Evolutionary conservation across 2,888 invertebrate genomes (phyloP), one percentile per base, ranked within the genome.

Genomic region (Vannuccia rotundouncinata): DNA sequence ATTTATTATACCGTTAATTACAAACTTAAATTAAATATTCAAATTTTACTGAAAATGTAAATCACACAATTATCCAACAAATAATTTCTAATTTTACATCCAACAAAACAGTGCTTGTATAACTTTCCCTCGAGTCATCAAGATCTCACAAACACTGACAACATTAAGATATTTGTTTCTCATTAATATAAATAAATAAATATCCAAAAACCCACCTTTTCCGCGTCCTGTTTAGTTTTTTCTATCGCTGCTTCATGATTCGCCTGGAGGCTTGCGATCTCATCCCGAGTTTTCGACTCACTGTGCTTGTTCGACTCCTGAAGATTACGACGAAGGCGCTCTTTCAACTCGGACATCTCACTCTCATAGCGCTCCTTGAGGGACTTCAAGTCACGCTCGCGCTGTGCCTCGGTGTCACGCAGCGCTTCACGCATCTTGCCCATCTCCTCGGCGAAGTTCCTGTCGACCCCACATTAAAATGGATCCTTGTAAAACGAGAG

Each of bases 311-410:
- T 29, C 59, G 78, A 75, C 74, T 81, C 77, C 22, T 59, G 31
- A 28, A 30, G 29, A 29, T 22, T 22, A n/a, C 28, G n/a, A 22
- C 27, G n/a, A 1, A 31, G 28, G 0, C 22, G 27, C 10, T 22
- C 17, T 10, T 2, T 81, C 77, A 82, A 78, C 79, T 85, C 84
- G 1, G 80, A 29, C 1, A 83, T 81, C 74, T 83, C 83, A 74
- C 84, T 82, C 74, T 45, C 45, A 17, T 45, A 17, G 5, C 17
- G 83, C 83, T 30, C 83, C 81, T 25, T 85, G 60, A 31, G 82
- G 82, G 28, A 80, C 80, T 2, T 85, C 76, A 73, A 84, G 83
- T n/a, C 83, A 82, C n/a, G 81, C 82, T 79, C 85, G 84, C 17
- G 81, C 81, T 1, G 80, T 80, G 80, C 86, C 85, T 82, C 86